phyloP scores from a whole-genome alignment of 2,888 invertebrate species.

The Andrena haemorrhoa region DNA sequence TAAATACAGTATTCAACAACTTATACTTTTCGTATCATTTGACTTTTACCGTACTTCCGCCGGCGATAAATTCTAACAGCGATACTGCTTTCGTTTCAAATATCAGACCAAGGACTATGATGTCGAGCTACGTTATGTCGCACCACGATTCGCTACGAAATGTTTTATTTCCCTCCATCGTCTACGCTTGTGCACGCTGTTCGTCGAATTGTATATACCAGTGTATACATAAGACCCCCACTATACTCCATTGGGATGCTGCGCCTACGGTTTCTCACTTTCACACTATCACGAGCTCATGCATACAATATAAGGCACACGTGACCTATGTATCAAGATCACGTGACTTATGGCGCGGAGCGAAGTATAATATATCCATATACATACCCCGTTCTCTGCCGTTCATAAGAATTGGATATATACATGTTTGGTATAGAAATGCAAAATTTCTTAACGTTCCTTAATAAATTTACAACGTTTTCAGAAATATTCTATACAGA shows the following conservation, averaged over 20 bases:
- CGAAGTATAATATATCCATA: not conserved
- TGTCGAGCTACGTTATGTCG: not conserved
- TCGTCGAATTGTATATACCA: slow-evolving; percentile 32
- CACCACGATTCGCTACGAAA: slow-evolving; percentile 31
- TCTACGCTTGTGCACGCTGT: slow-evolving; percentile 7
- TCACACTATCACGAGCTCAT: not conserved
- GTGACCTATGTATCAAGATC: not conserved
- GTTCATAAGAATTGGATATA: not conserved
- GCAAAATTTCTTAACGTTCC: too few species aligned
- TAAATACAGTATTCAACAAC: not conserved
- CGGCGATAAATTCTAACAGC: slow-evolving; percentile 29
- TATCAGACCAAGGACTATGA: slow-evolving; percentile 24
- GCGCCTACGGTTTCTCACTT: too few species aligned
- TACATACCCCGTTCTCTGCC: not conserved
- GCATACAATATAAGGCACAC: not conserved
- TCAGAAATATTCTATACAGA: too few species aligned
- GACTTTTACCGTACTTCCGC: slow-evolving; percentile 29
- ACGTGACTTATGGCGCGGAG: slow-evolving; percentile 14
- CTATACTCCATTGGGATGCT: too few species aligned
- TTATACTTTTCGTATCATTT: not conserved
- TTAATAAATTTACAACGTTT: too few species aligned
- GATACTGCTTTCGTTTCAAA: slow-evolving; percentile 43
- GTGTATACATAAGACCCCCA: slow-evolving; percentile 6
- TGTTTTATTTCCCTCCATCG: slow-evolving; percentile 27
- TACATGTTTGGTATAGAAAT: too few species aligned